These are phyloP conservation scores for Chirona hameri DNA, from an alignment of 2,888 invertebrate genomes.

Conservation along the genomic window DNA sequence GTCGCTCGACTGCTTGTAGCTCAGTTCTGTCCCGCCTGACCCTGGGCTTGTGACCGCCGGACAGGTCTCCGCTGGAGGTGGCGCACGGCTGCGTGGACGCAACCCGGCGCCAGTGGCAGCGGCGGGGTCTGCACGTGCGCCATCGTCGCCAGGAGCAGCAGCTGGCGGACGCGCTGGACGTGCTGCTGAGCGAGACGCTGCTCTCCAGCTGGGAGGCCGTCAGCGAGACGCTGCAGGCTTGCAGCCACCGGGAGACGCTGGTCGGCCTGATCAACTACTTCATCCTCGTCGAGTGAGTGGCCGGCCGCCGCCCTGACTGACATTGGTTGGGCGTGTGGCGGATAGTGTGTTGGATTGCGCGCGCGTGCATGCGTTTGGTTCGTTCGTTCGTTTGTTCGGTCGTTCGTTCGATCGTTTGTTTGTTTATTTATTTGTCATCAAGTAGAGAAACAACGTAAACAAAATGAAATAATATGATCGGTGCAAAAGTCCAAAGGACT, in stretches of 20 bases:
- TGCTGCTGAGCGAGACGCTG: neutral
- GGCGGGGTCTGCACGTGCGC: neutral
- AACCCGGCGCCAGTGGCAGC: neutral
- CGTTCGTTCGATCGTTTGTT: too few relatives aligned
- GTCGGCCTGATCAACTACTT: constrained; percentile 8
- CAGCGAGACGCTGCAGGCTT: neutral
- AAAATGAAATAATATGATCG: too few relatives aligned
- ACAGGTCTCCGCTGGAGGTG: neutral
- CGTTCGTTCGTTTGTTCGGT: too few relatives aligned
- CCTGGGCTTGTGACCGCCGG: neutral
- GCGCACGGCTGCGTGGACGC: neutral
- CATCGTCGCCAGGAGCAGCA: neutral
- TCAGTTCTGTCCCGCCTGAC: too few relatives aligned
- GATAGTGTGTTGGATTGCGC: too few relatives aligned
- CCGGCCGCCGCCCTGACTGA: too few relatives aligned
- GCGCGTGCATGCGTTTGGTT: too few relatives aligned
- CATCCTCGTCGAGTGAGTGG: neutral
- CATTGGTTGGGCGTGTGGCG: too few relatives aligned
- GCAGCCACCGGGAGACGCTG: neutral
- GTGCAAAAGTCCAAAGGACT: too few relatives aligned
- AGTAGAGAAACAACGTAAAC: too few relatives aligned
- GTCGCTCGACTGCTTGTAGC: too few relatives aligned
- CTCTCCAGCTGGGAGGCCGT: neutral
- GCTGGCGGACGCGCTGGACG: neutral
- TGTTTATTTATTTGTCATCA: too few relatives aligned